These are phyloP conservation scores for Rousettus leschenaultii DNA, from an alignment of 2,113 vertebrate genomes.

Conservation along the genomic window DNA sequence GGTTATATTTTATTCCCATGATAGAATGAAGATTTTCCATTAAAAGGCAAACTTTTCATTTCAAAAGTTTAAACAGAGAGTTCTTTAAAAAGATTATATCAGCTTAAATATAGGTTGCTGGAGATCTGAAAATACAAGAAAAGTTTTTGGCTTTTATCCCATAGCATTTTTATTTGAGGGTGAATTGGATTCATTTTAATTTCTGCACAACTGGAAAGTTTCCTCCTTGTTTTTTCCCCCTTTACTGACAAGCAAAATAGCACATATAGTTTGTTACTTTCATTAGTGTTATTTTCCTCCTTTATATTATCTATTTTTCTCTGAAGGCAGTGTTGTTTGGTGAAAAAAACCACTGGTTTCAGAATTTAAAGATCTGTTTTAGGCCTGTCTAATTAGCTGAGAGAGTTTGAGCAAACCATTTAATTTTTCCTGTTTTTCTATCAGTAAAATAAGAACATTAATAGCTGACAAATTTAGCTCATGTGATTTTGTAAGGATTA, in stretches of 20 bases:
- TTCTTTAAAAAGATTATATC: conserved; percentile 17
- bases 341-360: neutral
- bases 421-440: neutral
- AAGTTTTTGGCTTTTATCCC: conserved; percentile 25
- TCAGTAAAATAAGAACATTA: neutral
- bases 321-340: neutral
- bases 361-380: neutral
- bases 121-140: neutral
- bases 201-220: neutral
- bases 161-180: neutral
- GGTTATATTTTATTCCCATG: neutral
- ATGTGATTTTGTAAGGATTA: neutral
- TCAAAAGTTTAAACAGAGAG: conserved; percentile 22
- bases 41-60: conserved; percentile 28
- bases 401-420: neutral
- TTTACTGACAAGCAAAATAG: neutral
- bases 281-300: neutral
- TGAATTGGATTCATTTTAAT: conserved; percentile 29
- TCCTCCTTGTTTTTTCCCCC: neutral
- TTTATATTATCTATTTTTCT: neutral
- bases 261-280: neutral
- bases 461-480: neutral
- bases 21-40: neutral
- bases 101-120: conserved; percentile 26
- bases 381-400: neutral